Evolutionary conservation across 2,113 vertebrate species (phyloP).

Genomic region (Microtus oregoni): DNA sequence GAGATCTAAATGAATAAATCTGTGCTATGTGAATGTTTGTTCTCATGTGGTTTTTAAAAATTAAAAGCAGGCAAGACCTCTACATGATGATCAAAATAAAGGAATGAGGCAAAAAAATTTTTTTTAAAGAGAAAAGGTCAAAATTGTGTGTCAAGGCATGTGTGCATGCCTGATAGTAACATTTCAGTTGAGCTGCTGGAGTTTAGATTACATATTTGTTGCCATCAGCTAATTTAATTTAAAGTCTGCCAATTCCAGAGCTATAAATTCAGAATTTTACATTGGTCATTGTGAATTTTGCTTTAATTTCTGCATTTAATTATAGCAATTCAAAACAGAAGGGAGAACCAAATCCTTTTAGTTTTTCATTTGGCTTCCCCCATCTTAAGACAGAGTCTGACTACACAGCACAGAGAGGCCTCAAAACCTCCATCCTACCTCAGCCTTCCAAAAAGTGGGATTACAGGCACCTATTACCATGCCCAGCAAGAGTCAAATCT

Average conservation of each 20-base stretch:
- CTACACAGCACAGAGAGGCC: background rate
- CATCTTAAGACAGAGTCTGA: background rate
- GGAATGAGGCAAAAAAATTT: constrained; percentile 41
- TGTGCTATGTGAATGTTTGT: constrained; percentile 59
- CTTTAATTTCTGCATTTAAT: constrained; percentile 69
- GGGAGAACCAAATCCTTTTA: constrained; percentile 33
- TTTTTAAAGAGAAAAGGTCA: constrained; percentile 73
- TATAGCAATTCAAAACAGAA: constrained; percentile 62
- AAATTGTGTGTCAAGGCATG: constrained; percentile 58
- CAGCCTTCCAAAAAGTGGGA: background rate
- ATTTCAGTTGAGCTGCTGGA: constrained; percentile 67
- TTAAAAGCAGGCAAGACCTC: constrained; percentile 68
- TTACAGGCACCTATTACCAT: background rate
- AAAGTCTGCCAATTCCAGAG: constrained; percentile 65
- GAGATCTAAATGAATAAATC: constrained; percentile 67
- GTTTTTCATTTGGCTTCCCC: background rate
- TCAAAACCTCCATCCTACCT: background rate
- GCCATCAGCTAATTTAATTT: constrained; percentile 75
- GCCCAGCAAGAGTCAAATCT: background rate
- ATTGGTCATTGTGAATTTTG: constrained; percentile 64
- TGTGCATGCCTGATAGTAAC: constrained; percentile 60
- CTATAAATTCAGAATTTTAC: constrained; percentile 63
- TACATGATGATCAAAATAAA: constrained; percentile 63
- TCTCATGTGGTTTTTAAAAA: constrained; percentile 62
- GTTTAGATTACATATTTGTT: constrained; percentile 72